These are phyloP conservation scores for Bubo blakistoni DNA, from an alignment of 2,113 vertebrate species.

Conservation along the genomic window DNA sequence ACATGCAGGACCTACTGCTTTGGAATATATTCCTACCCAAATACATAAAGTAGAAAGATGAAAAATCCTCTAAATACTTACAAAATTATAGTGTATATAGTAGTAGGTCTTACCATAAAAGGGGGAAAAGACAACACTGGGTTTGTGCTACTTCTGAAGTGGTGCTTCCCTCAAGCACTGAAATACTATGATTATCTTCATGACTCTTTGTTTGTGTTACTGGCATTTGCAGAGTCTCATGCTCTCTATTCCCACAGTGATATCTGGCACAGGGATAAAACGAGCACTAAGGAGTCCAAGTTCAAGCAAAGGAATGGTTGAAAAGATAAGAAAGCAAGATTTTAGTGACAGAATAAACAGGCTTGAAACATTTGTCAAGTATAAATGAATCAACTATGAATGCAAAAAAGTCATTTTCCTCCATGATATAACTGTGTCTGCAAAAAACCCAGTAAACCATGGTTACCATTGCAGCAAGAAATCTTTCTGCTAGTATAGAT, in stretches of 20 bases:
- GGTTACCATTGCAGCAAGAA: neutral
- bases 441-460: rapidly evolving
- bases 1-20: neutral
- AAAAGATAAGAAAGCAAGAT: neutral
- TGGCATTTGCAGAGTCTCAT: neutral
- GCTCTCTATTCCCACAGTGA: neutral
- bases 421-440: neutral
- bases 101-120: neutral
- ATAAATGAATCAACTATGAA: neutral
- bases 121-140: neutral
- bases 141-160: neutral
- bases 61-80: neutral
- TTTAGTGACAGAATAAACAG: neutral
- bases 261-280: neutral
- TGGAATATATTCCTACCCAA: neutral
- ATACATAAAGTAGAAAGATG: neutral
- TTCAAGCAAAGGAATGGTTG: neutral
- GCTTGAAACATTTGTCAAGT: neutral
- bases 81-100: neutral
- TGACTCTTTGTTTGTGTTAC: neutral
- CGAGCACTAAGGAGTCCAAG: neutral
- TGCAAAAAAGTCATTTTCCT: neutral
- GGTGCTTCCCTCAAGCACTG: neutral
- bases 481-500: neutral
- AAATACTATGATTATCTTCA: slow-evolving; percentile 26